These are phyloP conservation scores for Pomacea maculata DNA, from an alignment of 1,140 invertebrate species.

Conservation along the genomic window DNA sequence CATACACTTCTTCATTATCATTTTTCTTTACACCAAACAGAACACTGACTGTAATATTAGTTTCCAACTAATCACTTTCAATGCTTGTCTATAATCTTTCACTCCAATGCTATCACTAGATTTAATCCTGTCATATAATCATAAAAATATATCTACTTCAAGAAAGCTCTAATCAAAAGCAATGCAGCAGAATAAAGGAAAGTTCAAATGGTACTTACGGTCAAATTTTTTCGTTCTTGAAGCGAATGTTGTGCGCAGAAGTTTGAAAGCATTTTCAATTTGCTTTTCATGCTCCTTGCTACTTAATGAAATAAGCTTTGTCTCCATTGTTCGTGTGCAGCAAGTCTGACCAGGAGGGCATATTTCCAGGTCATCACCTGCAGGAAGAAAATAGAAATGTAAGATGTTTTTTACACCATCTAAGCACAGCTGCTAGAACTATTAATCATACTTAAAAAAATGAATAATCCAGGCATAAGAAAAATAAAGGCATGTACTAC, in stretches of 20 bases:
- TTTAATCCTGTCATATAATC: too few species aligned
- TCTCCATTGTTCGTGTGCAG: conserved; percentile 47
- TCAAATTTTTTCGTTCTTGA: conserved; percentile 50
- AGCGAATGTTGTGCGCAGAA: conserved; percentile 44
- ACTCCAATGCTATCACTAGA: too few species aligned
- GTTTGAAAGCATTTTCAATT: conserved; percentile 42
- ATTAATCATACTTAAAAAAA: too few species aligned
- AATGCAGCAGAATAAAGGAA: too few species aligned
- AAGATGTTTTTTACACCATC: too few species aligned
- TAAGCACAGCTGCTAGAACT: background rate
- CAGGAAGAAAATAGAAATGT: conserved; percentile 27
- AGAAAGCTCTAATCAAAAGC: too few species aligned
- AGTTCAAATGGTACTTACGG: conserved; percentile 41
- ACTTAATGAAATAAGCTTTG: conserved; percentile 38
- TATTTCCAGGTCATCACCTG: conserved; percentile 43
- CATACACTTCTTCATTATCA: too few species aligned
- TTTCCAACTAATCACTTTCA: too few species aligned
- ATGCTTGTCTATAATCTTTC: too few species aligned
- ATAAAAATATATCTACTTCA: too few species aligned
- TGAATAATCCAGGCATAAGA: background rate
- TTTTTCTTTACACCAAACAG: too few species aligned
- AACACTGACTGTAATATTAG: too few species aligned
- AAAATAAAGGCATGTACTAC: background rate
- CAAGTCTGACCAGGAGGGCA: conserved; percentile 46
- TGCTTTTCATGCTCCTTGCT: conserved; percentile 41